These are phyloP conservation scores for Trachelus stipa DNA, from an alignment of 2,888 invertebrate genomes.

Conservation along the genomic window DNA sequence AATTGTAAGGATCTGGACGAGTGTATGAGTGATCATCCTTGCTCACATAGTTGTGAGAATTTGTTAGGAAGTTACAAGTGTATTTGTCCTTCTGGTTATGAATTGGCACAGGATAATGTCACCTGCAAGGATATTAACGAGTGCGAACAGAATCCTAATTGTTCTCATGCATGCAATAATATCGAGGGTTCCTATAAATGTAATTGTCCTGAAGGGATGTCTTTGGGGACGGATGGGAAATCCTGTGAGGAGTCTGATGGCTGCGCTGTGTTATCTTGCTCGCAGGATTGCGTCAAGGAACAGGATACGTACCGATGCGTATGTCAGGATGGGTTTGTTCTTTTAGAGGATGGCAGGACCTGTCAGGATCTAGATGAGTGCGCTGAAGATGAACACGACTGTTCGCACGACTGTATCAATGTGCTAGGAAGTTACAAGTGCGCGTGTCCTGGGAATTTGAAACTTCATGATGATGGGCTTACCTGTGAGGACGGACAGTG, in stretches of 20 bases:
- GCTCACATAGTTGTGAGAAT: conserved; percentile 53
- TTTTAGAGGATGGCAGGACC: conserved; percentile 66
- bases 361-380: conserved; percentile 72
- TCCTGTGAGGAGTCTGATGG: conserved; percentile 34
- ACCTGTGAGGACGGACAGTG: conserved; percentile 48
- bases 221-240: conserved; percentile 46
- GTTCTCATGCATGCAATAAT: conserved; percentile 65
- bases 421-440: conserved; percentile 74
- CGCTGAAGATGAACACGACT: conserved; percentile 65
- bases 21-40: conserved; percentile 48
- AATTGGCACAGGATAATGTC: conserved; percentile 33
- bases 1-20: conserved; percentile 63
- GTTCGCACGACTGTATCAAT: conserved; percentile 73
- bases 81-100: conserved; percentile 64
- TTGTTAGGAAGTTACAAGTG: conserved; percentile 67
- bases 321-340: conserved; percentile 55
- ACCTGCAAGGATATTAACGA: conserved; percentile 59
- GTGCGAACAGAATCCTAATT: conserved; percentile 67
- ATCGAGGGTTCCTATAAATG: conserved; percentile 52
- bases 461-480: conserved; percentile 48
- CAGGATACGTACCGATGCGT: conserved; percentile 51
- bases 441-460: conserved; percentile 69
- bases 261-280: conserved; percentile 65
- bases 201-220: conserved; percentile 60
- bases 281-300: conserved; percentile 64